These are phyloP conservation scores for Amitus sp. DNA, from an alignment of 2,888 invertebrate species.

Conservation along the genomic window DNA sequence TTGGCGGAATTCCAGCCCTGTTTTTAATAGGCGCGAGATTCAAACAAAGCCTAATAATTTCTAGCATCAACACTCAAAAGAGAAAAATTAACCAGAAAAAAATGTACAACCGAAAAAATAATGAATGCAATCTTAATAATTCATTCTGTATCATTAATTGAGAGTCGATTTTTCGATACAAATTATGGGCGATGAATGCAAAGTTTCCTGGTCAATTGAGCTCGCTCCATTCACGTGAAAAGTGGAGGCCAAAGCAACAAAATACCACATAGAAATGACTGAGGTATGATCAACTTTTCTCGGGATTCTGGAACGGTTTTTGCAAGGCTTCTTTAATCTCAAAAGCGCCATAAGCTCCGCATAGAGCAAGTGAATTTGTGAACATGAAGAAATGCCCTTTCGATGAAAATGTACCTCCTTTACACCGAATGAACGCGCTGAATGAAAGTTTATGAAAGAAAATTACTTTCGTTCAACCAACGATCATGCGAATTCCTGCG, in stretches of 20 bases:
- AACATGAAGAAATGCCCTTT: slow-evolving; percentile 32
- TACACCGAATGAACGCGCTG: slow-evolving; percentile 29
- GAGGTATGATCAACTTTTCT: slow-evolving; percentile 42
- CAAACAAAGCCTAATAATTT: no score
- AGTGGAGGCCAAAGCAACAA: background rate
- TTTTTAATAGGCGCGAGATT: no score
- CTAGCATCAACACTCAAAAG: no score
- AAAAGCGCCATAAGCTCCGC: slow-evolving; percentile 39
- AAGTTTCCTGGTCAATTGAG: no score
- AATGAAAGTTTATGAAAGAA: slow-evolving; percentile 22
- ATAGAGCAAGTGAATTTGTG: slow-evolving; percentile 29
- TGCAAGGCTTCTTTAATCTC: slow-evolving; percentile 60
- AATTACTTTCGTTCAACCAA: slow-evolving; percentile 28
- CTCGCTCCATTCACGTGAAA: background rate
- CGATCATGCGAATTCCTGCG: slow-evolving; percentile 25
- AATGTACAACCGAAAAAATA: no score
- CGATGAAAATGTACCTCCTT: slow-evolving; percentile 32
- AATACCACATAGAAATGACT: slow-evolving; percentile 2
- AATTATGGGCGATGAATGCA: no score
- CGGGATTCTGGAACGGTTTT: slow-evolving; percentile 45
- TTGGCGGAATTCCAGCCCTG: no score
- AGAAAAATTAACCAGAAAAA: no score
- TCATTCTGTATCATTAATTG: no score
- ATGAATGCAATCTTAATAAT: no score
- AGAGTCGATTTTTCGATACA: no score